These are phyloP conservation scores for Chrysopilus asiliformis DNA, from an alignment of 2,888 invertebrate species.

Conservation along the genomic window DNA sequence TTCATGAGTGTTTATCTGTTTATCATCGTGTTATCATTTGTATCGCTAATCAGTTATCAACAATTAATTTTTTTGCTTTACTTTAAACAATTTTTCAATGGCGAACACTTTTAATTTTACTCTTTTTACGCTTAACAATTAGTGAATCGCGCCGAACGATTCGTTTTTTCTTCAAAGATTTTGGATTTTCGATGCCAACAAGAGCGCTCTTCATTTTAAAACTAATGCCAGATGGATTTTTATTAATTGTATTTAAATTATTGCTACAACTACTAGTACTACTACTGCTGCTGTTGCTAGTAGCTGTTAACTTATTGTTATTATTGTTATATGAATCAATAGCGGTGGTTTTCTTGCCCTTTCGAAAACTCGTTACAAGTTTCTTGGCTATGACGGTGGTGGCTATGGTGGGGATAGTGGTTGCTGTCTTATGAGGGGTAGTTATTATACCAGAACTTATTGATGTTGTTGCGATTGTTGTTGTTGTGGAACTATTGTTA, in stretches of 20 bases:
- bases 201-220: no score
- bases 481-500: neutral
- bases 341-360: constrained; percentile 1
- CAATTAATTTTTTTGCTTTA: no score
- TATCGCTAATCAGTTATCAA: no score
- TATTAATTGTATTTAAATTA: constrained; percentile 3
- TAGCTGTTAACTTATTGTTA: neutral
- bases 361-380: constrained; percentile 3
- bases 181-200: constrained; percentile 9
- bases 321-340: constrained; percentile 8
- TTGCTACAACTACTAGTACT: neutral
- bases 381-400: constrained; percentile 3
- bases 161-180: constrained; percentile 9
- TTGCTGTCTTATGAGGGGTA: no score
- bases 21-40: no score
- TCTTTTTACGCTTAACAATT: constrained; percentile 12
- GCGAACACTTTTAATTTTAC: constrained; percentile 9
- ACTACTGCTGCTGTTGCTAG: constrained; percentile 1
- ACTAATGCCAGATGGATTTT: constrained; percentile 9
- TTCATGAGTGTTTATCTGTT: no score
- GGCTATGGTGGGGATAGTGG: no score
- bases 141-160: constrained; percentile 9
- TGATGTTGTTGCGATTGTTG: neutral
- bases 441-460: constrained; percentile 1
- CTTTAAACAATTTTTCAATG: no score